phyloP scores from a whole-genome alignment of 2,888 invertebrate species.

The Gerris lacustris region DNA sequence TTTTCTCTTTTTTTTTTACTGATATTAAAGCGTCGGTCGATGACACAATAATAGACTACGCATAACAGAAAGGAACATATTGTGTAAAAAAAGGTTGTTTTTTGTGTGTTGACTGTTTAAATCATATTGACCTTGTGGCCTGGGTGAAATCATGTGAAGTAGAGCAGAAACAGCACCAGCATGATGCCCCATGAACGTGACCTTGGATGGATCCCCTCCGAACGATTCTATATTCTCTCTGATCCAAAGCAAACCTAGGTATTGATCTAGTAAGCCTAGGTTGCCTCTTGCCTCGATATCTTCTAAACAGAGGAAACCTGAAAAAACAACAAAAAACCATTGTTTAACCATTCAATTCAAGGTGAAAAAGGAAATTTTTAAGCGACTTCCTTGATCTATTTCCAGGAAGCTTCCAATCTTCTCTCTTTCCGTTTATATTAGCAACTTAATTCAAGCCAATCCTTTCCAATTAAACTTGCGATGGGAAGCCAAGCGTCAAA shows the following conservation, averaged over 20 bases:
- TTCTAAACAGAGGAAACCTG: slow-evolving; percentile 33
- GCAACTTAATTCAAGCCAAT: too few species aligned
- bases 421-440: too few species aligned
- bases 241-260: slow-evolving; percentile 64
- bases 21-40: too few species aligned
- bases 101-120: too few species aligned
- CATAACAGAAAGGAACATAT: too few species aligned
- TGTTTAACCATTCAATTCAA: not conserved
- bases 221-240: slow-evolving; percentile 63
- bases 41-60: too few species aligned
- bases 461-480: too few species aligned
- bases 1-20: too few species aligned
- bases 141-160: slow-evolving; percentile 53
- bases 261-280: slow-evolving; percentile 74
- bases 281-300: slow-evolving; percentile 57
- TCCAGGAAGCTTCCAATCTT: not conserved
- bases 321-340: not conserved
- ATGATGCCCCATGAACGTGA: slow-evolving; percentile 74
- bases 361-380: not conserved
- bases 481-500: too few species aligned
- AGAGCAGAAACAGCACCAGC: slow-evolving; percentile 60
- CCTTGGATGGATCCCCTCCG: slow-evolving; percentile 62
- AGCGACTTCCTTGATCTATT: not conserved
- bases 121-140: slow-evolving; percentile 44
- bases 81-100: too few species aligned